These are phyloP conservation scores for Rissa tridactyla DNA, from an alignment of 2,113 vertebrate genomes.

Conservation along the genomic window DNA sequence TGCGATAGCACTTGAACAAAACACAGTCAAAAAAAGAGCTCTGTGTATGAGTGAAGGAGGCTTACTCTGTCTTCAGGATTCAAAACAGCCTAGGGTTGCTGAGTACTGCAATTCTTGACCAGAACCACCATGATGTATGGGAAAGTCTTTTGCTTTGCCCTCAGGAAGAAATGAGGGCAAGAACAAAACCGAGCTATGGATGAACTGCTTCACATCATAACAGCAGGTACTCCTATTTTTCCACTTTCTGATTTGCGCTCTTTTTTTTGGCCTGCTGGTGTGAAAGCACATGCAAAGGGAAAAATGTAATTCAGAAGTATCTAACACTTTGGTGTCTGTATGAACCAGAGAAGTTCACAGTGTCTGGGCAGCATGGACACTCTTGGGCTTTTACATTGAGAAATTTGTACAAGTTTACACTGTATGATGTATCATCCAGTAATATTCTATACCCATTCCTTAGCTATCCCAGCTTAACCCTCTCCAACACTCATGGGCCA, in stretches of 20 bases:
- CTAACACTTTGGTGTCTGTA: background rate
- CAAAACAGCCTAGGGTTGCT: background rate
- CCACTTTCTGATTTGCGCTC: background rate
- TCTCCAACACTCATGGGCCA: background rate
- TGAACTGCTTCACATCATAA: background rate
- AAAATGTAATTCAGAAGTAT: background rate
- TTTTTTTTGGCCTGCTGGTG: background rate
- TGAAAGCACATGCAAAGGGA: background rate
- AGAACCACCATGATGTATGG: background rate
- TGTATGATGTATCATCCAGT: background rate
- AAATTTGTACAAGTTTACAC: background rate
- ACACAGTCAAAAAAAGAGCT: background rate
- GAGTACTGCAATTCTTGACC: background rate
- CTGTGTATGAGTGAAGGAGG: background rate
- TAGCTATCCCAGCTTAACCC: background rate
- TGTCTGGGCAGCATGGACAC: rapidly evolving
- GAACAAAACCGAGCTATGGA: background rate
- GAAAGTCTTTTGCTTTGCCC: background rate
- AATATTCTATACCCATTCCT: background rate
- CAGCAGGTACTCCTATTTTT: background rate
- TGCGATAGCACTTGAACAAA: background rate
- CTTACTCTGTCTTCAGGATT: background rate
- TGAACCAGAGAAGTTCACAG: background rate
- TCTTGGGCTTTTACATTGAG: background rate
- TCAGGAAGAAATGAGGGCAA: background rate